These are phyloP conservation scores for Drosophila orosa DNA, from an alignment of 1,140 invertebrate genomes.

Conservation along the genomic window DNA sequence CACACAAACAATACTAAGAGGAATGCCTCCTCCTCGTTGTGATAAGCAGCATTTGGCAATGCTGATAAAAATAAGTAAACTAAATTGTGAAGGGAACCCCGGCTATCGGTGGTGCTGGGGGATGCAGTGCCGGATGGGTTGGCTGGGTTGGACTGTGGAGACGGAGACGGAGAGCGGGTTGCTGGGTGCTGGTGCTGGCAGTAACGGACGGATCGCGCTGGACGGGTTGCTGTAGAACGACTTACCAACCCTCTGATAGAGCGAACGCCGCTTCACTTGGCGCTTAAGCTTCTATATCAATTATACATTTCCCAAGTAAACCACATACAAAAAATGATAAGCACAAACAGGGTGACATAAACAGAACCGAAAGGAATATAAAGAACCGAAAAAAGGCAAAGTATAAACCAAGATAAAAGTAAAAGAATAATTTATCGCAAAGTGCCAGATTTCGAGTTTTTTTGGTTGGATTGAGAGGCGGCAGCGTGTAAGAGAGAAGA, in stretches of 20 bases:
- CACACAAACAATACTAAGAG: constrained; percentile 7
- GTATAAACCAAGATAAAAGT: constrained; percentile 47
- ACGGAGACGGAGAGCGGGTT: background rate
- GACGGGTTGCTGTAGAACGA: constrained; percentile 74
- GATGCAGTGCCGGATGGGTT: constrained; percentile 35
- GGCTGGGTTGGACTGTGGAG: no score
- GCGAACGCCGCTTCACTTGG: constrained; percentile 84
- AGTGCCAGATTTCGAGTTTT: constrained; percentile 47
- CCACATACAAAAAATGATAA: constrained; percentile 49
- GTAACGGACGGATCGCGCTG: constrained; percentile 26
- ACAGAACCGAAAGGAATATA: constrained; percentile 12
- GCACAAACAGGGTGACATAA: constrained; percentile 22
- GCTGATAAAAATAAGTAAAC: constrained; percentile 54
- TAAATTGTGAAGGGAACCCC: constrained; percentile 30
- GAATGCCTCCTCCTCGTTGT: constrained; percentile 13
- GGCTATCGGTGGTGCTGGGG: constrained; percentile 7
- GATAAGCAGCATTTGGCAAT: constrained; percentile 46
- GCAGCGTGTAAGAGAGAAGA: constrained; percentile 74
- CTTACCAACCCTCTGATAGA: constrained; percentile 85
- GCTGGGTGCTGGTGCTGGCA: constrained; percentile 19
- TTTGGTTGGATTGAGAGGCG: constrained; percentile 60
- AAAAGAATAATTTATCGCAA: constrained; percentile 44
- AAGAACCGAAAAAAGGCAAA: constrained; percentile 33
- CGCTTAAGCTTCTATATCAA: constrained; percentile 84
- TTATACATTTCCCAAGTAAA: constrained; percentile 47